phyloP scores from a whole-genome alignment of 30 jellyfish, hydroid and myxozoan species.

The Morbakka virulenta region DNA sequence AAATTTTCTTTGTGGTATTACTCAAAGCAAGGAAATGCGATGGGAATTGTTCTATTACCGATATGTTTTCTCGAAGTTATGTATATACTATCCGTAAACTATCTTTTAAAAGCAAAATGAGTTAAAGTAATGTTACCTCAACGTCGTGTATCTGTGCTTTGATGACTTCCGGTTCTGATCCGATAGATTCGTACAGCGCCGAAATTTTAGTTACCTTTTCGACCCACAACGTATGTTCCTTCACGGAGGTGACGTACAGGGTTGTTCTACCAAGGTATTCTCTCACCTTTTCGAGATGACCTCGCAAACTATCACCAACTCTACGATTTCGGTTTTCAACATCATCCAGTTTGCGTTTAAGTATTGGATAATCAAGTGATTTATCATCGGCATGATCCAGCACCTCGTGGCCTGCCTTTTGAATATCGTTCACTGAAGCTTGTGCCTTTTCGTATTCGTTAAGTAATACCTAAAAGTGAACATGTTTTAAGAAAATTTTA shows the following conservation, averaged over 20 bases:
- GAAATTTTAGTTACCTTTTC: slow-evolving; percentile 43
- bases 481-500: background rate
- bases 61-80: no score
- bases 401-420: slow-evolving; percentile 48
- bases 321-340: slow-evolving; percentile 38
- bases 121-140: no score
- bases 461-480: slow-evolving; percentile 16
- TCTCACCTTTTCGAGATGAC: slow-evolving; percentile 46
- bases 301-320: slow-evolving; percentile 37
- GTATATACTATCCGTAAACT: no score
- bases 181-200: slow-evolving; percentile 60
- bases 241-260: slow-evolving; percentile 16
- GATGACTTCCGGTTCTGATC: slow-evolving; percentile 47
- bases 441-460: slow-evolving; percentile 55
- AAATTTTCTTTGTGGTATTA: no score
- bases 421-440: slow-evolving; percentile 39
- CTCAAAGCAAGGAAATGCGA: no score
- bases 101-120: no score
- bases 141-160: slow-evolving; percentile 58
- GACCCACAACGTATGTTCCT: slow-evolving; percentile 65
- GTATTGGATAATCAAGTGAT: slow-evolving; percentile 25
- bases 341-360: slow-evolving; percentile 36
- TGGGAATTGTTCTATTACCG: no score
- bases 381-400: slow-evolving; percentile 58
- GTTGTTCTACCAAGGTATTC: slow-evolving; percentile 35